Evolutionary conservation across 2,113 vertebrate genomes (phyloP).

Genomic region (Alethe diademata): DNA sequence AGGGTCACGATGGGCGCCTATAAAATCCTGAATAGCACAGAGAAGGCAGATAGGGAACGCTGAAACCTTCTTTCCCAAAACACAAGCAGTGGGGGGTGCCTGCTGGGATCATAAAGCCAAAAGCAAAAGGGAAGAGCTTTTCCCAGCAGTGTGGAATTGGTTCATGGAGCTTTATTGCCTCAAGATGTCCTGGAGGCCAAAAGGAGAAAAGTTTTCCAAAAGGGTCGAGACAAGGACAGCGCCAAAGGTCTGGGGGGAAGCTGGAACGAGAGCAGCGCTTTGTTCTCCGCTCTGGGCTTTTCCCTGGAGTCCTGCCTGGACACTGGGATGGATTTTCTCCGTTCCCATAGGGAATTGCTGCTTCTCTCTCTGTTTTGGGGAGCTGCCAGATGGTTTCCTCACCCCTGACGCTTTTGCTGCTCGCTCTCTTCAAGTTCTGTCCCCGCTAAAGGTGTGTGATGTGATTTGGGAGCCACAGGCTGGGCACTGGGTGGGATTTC

Average conservation of each 20-base stretch:
- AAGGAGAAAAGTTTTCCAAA: background rate
- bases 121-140: background rate
- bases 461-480: background rate
- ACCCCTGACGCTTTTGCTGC: background rate
- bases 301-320: background rate
- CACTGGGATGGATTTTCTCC: background rate
- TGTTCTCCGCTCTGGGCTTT: background rate
- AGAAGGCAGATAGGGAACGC: background rate
- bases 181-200: background rate
- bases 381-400: background rate
- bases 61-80: constrained; percentile 33
- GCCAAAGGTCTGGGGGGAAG: background rate
- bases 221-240: background rate
- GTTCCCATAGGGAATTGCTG: accelerated
- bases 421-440: background rate
- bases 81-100: constrained; percentile 13
- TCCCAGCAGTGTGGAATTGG: background rate
- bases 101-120: background rate
- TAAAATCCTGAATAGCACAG: background rate
- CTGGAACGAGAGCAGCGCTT: background rate
- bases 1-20: background rate
- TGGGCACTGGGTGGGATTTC: background rate
- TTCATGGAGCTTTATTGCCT: background rate
- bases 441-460: background rate
- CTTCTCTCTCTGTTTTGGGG: background rate